A percentile compares a stretch with the other conserved stretches of the same genome.
Evolutionary conservation across 2,113 vertebrate species (phyloP).

Genomic region (Pluvialis apricaria): DNA sequence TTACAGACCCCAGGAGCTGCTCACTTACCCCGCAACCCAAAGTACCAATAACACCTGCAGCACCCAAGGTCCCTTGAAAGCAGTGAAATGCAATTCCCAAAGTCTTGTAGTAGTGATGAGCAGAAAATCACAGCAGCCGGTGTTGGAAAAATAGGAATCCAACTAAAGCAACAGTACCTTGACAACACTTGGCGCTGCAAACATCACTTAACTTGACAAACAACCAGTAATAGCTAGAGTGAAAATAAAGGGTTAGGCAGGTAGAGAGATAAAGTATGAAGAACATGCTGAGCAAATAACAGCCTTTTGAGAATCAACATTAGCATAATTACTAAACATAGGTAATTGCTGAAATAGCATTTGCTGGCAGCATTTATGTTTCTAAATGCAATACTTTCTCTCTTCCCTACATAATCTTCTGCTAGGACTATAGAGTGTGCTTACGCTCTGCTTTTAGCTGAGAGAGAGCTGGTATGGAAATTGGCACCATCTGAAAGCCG

Average conservation of each 20-base stretch:
- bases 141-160: slow-evolving; percentile 20
- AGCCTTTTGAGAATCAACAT: slow-evolving; percentile 76
- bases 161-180: slow-evolving; percentile 63
- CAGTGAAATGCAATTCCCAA: neutral
- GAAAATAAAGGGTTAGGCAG: slow-evolving; percentile 74
- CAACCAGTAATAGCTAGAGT: slow-evolving; percentile 64
- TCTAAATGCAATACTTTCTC: slow-evolving; percentile 63
- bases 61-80: neutral
- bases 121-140: neutral
- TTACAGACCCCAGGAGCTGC: neutral
- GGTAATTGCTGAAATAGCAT: slow-evolving; percentile 79
- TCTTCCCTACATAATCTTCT: slow-evolving; percentile 10
- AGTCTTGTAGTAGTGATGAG: neutral
- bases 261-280: slow-evolving; percentile 72
- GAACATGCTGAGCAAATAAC: slow-evolving; percentile 78
- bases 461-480: slow-evolving; percentile 2
- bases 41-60: neutral
- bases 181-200: slow-evolving; percentile 70
- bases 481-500: slow-evolving; percentile 1
- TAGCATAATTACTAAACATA: slow-evolving; percentile 82
- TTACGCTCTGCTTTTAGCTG: slow-evolving; percentile 1
- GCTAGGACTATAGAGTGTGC: slow-evolving; percentile 27
- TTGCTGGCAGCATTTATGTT: slow-evolving; percentile 66
- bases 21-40: neutral
- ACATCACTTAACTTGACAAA: slow-evolving; percentile 78